phyloP scores from a whole-genome alignment of 2,888 invertebrate genomes.

The Drosophila stalkeri region DNA sequence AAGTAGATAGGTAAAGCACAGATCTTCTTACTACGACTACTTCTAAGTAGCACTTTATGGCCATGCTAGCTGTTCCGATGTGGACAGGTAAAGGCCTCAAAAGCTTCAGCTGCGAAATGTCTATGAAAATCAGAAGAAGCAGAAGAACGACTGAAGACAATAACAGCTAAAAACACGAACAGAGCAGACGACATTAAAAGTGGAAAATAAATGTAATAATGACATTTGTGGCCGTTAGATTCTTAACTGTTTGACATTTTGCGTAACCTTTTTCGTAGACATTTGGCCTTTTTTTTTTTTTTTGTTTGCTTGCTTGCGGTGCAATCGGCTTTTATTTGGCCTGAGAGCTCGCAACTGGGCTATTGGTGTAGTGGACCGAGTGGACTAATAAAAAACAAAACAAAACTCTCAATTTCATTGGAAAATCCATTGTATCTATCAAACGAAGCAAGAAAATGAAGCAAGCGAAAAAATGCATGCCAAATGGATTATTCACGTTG shows the following conservation, averaged over 20 bases:
- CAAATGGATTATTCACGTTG: conserved; percentile 29
- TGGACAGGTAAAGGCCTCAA: conserved; percentile 7
- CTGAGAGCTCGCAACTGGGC: conserved; percentile 26
- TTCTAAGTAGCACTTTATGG: conserved; percentile 57
- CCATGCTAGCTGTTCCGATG: conserved; percentile 25
- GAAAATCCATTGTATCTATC: conserved; percentile 49
- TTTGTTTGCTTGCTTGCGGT: conserved; percentile 34
- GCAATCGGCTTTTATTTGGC: conserved; percentile 19
- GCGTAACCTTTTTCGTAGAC: conserved; percentile 82
- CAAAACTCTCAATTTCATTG: conserved; percentile 73
- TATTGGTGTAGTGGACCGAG: conserved; percentile 32
- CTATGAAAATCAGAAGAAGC: conserved; percentile 58
- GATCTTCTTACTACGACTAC: conserved; percentile 21
- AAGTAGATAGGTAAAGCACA: conserved; percentile 38
- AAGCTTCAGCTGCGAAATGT: conserved; percentile 50
- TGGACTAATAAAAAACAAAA: conserved; percentile 23
- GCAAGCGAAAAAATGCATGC: conserved; percentile 23
- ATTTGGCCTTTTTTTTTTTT: conserved; percentile 69
- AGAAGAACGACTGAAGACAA: conserved; percentile 42
- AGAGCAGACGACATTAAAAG: conserved; percentile 76
- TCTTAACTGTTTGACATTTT: conserved; percentile 84
- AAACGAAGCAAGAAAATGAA: conserved; percentile 47
- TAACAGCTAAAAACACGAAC: conserved; percentile 20
- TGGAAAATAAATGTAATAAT: conserved; percentile 81
- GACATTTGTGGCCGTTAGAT: conserved; percentile 83